Evolutionary conservation across 2,888 invertebrate genomes (phyloP).

Genomic region (Cynaeus angustus): DNA sequence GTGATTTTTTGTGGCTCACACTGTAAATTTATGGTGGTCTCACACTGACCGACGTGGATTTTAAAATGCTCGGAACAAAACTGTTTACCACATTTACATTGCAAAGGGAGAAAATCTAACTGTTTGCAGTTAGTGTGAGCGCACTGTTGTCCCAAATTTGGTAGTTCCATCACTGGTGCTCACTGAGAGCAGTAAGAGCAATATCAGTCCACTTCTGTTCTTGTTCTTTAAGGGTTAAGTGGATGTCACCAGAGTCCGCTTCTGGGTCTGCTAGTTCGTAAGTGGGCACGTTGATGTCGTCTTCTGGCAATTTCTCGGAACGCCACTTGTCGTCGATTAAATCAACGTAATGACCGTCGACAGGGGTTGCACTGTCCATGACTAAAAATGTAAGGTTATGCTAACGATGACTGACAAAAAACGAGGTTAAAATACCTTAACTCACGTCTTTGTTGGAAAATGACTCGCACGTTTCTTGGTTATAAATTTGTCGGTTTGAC

Average conservation of each 20-base stretch:
- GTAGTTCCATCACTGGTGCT: constrained; percentile 83
- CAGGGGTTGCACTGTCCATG: constrained; percentile 81
- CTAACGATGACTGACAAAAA: neutral
- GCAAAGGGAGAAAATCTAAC: constrained; percentile 82
- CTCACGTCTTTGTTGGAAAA: too few relatives aligned
- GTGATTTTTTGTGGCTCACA: constrained; percentile 57
- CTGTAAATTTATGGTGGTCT: constrained; percentile 41
- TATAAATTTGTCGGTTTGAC: too few relatives aligned
- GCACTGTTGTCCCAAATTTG: constrained; percentile 81
- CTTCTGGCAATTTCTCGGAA: constrained; percentile 86
- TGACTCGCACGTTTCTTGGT: too few relatives aligned
- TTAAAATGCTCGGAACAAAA: constrained; percentile 83
- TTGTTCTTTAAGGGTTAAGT: constrained; percentile 91
- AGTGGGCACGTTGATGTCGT: constrained; percentile 89
- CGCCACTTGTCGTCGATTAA: constrained; percentile 92
- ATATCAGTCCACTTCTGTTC: constrained; percentile 80
- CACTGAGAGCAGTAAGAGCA: constrained; percentile 73
- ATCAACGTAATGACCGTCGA: constrained; percentile 85
- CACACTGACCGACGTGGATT: constrained; percentile 74
- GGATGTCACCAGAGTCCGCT: constrained; percentile 93
- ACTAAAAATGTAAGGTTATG: constrained; percentile 44
- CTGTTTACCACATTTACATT: constrained; percentile 77
- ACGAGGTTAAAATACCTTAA: neutral
- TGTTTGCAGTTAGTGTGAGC: constrained; percentile 77
- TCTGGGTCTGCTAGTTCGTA: constrained; percentile 94